Conservation (phyloP, 2,113 vertebrate genomes). For the Pungitius pungitius region DNA sequence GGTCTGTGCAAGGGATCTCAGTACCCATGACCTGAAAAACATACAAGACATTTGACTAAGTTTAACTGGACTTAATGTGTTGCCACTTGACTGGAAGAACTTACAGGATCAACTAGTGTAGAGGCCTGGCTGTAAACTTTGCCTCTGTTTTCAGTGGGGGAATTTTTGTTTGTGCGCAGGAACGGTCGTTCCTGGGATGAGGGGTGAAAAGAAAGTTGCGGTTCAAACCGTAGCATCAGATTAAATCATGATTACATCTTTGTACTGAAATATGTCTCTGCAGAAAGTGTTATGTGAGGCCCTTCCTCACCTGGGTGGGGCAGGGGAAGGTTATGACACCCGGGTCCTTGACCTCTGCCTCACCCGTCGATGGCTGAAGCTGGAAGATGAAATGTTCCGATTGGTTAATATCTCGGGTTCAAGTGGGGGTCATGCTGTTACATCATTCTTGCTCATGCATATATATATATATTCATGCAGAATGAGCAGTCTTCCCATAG, state of each 20-base stretch:
- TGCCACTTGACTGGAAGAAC: conserved; percentile 1
- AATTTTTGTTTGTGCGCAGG: conserved; percentile 74
- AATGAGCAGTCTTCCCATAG: neutral
- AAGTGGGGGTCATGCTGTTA: conserved; percentile 13
- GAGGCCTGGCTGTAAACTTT: neutral
- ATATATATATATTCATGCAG: neutral
- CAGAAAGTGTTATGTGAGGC: neutral
- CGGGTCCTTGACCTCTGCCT: conserved; percentile 38
- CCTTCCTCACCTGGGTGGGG: conserved; percentile 67
- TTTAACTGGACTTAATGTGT: neutral
- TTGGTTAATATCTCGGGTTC: conserved; percentile 23
- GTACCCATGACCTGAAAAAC: conserved; percentile 83
- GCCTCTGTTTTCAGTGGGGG: conserved; percentile 6
- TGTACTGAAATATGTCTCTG: neutral
- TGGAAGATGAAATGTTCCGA: conserved; percentile 34
- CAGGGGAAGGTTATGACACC: conserved; percentile 51
- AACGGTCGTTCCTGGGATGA: conserved; percentile 68
- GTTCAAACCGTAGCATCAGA: neutral
- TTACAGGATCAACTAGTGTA: conserved; percentile 53
- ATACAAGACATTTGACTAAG: neutral
- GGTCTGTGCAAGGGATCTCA: conserved; percentile 81
- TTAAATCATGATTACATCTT: neutral
- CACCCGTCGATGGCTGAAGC: conserved; percentile 67
- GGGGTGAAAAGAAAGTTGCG: neutral
- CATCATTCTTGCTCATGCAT: neutral